Conservation (phyloP, 2,113 vertebrate species). For the Thalassoma bifasciatum region DNA sequence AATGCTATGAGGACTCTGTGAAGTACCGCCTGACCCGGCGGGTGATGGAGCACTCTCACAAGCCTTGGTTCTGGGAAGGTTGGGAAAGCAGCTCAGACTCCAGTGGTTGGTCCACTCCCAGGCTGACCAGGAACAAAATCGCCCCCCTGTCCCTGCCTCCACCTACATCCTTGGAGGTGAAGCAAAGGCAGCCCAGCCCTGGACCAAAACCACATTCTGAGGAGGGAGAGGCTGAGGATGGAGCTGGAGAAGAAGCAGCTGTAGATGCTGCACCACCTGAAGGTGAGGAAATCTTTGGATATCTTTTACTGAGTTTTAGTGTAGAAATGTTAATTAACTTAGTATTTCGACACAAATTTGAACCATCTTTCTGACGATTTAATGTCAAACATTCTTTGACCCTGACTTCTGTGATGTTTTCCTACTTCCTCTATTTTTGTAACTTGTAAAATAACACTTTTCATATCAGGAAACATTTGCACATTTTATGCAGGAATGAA, state of each 20-base stretch:
- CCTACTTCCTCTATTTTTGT: no score
- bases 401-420: no score
- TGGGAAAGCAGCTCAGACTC: slow-evolving; percentile 85
- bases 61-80: slow-evolving; percentile 91
- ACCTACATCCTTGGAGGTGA: slow-evolving; percentile 27
- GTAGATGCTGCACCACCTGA: slow-evolving; percentile 20
- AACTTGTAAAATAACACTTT: no score
- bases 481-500: no score
- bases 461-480: no score
- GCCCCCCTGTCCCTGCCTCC: slow-evolving; percentile 63
- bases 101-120: slow-evolving; percentile 81
- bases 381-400: no score
- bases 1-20: slow-evolving; percentile 91
- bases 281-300: slow-evolving; percentile 50
- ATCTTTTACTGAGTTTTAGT: not conserved
- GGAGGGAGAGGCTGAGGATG: slow-evolving; percentile 12
- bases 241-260: not conserved
- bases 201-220: slow-evolving; percentile 16
- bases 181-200: slow-evolving; percentile 20
- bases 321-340: not conserved
- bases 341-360: no score
- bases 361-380: no score
- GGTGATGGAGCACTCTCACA: slow-evolving; percentile 92
- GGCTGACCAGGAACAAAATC: slow-evolving; percentile 47
- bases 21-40: slow-evolving; percentile 90